Evolutionary conservation across 92 coral and sea anemone species (phyloP), one percentile per base, ranked within the genome.

Genomic region (Porites divaricata): DNA sequence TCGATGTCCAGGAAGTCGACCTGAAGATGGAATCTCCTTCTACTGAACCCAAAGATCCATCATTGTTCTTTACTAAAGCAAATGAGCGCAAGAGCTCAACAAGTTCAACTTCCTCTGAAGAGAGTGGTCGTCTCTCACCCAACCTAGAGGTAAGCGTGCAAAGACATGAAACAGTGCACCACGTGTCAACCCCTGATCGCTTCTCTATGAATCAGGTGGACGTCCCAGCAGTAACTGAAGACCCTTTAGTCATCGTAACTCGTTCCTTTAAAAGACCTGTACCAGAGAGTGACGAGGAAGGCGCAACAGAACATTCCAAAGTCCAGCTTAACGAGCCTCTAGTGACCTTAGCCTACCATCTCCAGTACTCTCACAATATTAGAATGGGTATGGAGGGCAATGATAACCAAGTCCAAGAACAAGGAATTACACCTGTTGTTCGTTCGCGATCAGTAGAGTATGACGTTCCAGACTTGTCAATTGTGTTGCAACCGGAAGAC

Each of bases 211-310:
- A 49, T 6, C 65, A 67, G 8, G 70, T 70, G 9, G 67, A 81
- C 4, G 11, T 63, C 41, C 21, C 77, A 50, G 68, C 45, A 2
- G 77, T 72, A 49, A 14, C 72, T 16, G 86, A 71, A 63, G 19
- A 56, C 49, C 62, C 86, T 2, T n/a, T 63, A 9, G 52, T 82
- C 0, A 71, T 82, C 20, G 79, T 82, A 62, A 45, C 79, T 48
- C 86, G 86, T 25, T 82, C 86, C 51, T n/a, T 82, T 9, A 82
- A 72, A 48, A 72, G 79, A 48, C 70, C 78, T 3, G 14, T 20
- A 25, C 70, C 70, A 20, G 79, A 59, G 2, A 50, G 2, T 61
- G 79, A 72, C 25, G 58, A 72, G 13, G 49, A 59, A 4, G 41
- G 56, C 13, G 86, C 61, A 17, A 62, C 49, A 10, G 48, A 50